Evolutionary conservation across 2,888 invertebrate species (phyloP), one percentile per base, ranked within the genome.

Genomic region (Eumacrocentrus americanus): DNA sequence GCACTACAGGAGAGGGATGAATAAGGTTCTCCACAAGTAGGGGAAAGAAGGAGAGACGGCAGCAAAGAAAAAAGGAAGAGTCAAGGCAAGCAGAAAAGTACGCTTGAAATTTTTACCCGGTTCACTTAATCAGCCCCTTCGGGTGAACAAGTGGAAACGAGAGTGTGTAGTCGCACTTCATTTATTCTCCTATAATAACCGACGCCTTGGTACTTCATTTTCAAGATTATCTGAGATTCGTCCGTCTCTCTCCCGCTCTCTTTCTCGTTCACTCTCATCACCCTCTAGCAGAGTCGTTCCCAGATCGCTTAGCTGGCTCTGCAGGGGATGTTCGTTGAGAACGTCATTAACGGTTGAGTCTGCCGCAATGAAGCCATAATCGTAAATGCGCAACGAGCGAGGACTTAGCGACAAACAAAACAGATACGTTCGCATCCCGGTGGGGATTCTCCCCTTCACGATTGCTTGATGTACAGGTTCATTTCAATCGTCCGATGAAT

Each of bases 331-430:
- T 44, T 56, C 47, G 56, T 58, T 55, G 60, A 63, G 61, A 54
- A 57, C 50, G 56, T 68, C 67, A 69, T 68, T 65, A 66, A 64
- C 61, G 37, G 47, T 50, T 44, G 51, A 44, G 35, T 34, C 35
- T 35, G 25, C 58, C 35, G 51, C 51, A 51, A 51, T 56, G 54
- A 54, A 56, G 66, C 67, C 53, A 70, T 69, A 70, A 70, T 69
- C 71, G 69, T 72, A 69, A 72, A 71, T 66, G 67, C 58, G 55
- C 66, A 64, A 66, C 67, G 66, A 63, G 54, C 61, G 59, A 29
- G 40, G 58, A 59, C 40, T 37, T 35, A 37, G 37, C 12, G 37
- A 51, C 40, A 62, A 64, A 65, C 67, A 70, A 70, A 72, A 67
- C 64, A 72, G 70, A 70, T 67, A 67, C 68, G 12, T 51, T 37